Evolutionary conservation across 2,888 invertebrate genomes (phyloP), one percentile per base, ranked within the genome.

Genomic region (Tachina fera): DNA sequence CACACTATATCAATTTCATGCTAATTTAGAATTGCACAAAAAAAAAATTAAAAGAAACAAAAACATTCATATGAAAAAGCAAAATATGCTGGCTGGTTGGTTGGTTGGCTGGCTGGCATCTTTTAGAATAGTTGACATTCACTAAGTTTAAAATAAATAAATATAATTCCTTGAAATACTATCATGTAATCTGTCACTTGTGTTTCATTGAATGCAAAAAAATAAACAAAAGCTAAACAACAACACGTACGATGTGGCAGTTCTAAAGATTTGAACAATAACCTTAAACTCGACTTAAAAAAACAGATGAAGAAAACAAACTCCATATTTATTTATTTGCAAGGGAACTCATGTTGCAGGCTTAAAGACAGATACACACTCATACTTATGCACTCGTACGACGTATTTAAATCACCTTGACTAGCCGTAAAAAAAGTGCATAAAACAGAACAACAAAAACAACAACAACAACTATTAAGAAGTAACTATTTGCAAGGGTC

Each of bases 151-250:
- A 77, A 61, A 61, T 81, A 74, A 70, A 47, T 43, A 79, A 83
- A 80, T 61, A 71, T 79, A 83, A 86, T 86, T 86, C 86, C 79
- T 83, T 86, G 83, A 86, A 86, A 86, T 86, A 83, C 79, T 86
- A 86, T 86, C 86, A 49, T 86, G 86, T 86, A 86, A 86, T 86
- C 86, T 86, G 86, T 86, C 86, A 86, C 82, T 83, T 86, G 86
- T 79, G 72, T 86, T 83, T 75, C 82, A 86, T 31, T 71, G 71
- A 79, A 83, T 47, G 19, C 14, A 31, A 31, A 31, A 31, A 6
- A 31, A 31, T 3, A 31, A 31, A 3, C 4, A 45, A 68, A 72
- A 74, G 68, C 19, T 56, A 19, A 53, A 68, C n/a, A 56, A 72
- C 63, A 63, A 82, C 82, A 83, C 83, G 77, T 72, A 72, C 72